Evolutionary conservation across 1,140 invertebrate species (phyloP), one percentile per base, ranked within the genome.

Genomic region (Panulirus ornatus): DNA sequence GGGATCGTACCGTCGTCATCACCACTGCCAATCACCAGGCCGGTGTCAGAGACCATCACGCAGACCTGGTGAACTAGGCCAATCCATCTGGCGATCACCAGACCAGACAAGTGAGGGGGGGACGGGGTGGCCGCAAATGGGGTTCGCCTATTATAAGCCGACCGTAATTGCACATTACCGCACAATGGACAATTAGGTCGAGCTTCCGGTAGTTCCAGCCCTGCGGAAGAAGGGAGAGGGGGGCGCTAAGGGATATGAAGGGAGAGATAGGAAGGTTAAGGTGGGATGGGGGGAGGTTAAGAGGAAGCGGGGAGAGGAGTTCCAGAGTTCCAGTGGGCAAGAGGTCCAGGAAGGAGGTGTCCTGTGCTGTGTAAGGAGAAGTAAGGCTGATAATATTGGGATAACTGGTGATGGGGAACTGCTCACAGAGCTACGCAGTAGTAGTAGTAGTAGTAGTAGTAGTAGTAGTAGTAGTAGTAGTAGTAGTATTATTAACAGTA

Each of bases 101-200:
- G 71, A 30, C 58, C 71, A 70, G 84, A 85, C 84, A 85, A 85
- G n/a, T n/a, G n/a, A n/a, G n/a, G n/a, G n/a, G n/a, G n/a, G n/a
- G n/a, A 85, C 84, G 84, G 70, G 44, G 84, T 38, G 44, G 71
- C 84, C 84, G 34, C 84, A 85, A 75, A 85, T 85, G 84, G 27
- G 84, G 27, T 85, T 75, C 83, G 19, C 70, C 84, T 47, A 85
- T 85, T 85, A 85, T 75, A 75, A 51, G 58, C 84, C 75, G 84
- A 85, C 84, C 84, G 75, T 85, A 85, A 85, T 85, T 85, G 84
- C 40, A 70, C 84, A 85, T 85, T 75, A 85, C 84, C 38, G 44
- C 84, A 85, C 84, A 85, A 85, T 85, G 51, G 84, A 85, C 84
- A 85, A 85, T 85, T 85, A 85, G 84, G 58, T 54, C 70, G 38